These are phyloP conservation scores for Hypsibius dujardini DNA, from an alignment of 1,140 invertebrate species.

Conservation along the genomic window DNA sequence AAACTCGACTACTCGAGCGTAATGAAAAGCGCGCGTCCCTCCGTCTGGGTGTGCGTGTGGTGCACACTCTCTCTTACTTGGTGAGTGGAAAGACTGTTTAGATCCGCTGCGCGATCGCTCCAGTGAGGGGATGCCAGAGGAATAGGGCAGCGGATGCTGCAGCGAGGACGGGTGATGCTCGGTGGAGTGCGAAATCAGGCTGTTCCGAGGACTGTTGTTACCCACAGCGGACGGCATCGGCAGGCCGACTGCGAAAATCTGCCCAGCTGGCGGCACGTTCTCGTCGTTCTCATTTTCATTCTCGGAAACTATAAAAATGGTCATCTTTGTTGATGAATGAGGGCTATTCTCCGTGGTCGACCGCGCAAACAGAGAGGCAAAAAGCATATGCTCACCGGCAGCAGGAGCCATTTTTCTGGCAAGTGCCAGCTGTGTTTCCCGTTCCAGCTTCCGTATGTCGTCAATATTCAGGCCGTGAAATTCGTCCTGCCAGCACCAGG, in stretches of 20 bases:
- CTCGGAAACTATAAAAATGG: too few relatives aligned
- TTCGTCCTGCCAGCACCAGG: slow-evolving; percentile 99
- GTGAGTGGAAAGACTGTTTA: slow-evolving; percentile 25
- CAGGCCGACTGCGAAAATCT: too few relatives aligned
- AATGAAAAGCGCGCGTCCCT: too few relatives aligned
- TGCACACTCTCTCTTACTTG: slow-evolving; percentile 22
- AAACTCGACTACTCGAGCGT: too few relatives aligned
- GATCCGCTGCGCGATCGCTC: slow-evolving; percentile 17
- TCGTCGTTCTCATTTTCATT: too few relatives aligned
- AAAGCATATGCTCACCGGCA: not conserved
- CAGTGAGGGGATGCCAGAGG: not conserved
- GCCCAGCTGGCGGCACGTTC: too few relatives aligned
- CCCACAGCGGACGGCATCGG: too few relatives aligned
- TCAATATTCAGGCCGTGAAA: slow-evolving; percentile 91
- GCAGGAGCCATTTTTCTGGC: slow-evolving; percentile 62
- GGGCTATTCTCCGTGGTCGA: not conserved
- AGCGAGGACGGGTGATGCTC: slow-evolving; percentile 14
- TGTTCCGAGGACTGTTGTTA: not conserved
- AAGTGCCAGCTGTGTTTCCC: slow-evolving; percentile 73
- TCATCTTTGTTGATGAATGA: not conserved
- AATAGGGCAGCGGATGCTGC: not conserved
- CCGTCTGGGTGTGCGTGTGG: too few relatives aligned
- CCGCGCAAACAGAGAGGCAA: not conserved
- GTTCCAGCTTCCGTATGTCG: slow-evolving; percentile 83
- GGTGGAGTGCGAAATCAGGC: slow-evolving; percentile 12